Evolutionary conservation across 2,888 invertebrate species (phyloP), one percentile per base, ranked within the genome.

Genomic region (Megamerina dolium): DNA sequence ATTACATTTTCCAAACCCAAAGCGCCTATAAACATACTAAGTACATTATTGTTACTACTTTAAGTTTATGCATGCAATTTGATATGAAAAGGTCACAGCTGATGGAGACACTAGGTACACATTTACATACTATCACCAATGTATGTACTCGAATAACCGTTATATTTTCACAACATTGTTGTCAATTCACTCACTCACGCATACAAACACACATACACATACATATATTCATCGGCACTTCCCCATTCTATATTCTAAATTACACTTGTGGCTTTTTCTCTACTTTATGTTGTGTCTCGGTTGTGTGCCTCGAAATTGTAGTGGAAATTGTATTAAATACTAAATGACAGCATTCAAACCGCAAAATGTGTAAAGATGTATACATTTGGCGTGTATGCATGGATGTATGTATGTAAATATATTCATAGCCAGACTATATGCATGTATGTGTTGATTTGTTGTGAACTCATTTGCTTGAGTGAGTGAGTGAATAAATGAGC

Each of bases 211-310:
- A 32, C 32, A 32, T 32, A 32, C 12, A 18, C 12, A 18, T 33
- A n/a, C n/a, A n/a, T n/a, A n/a, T n/a, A n/a, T n/a, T n/a, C n/a
- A n/a, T n/a, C n/a, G n/a, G n/a, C n/a, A n/a, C n/a, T n/a, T n/a
- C n/a, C n/a, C n/a, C n/a, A n/a, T n/a, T n/a, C 12, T 32, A 37
- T 37, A 43, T 31, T 46, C 46, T 42, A 46, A 46, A 46, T 46
- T 41, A 46, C 46, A 46, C 46, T 46, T 46, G 46, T 39, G 46
- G 46, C 39, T 42, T 42, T 38, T 38, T 34, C 30, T 30, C 20
- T n/a, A n/a, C n/a, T n/a, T n/a, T n/a, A n/a, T n/a, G n/a, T n/a
- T n/a, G n/a, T n/a, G n/a, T n/a, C n/a, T n/a, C n/a, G n/a, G n/a
- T n/a, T n/a, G n/a, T n/a, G n/a, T n/a, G n/a, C n/a, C n/a, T n/a